Evolutionary conservation across 2,888 invertebrate genomes (phyloP).

Genomic region (Epirrhoe tristata): DNA sequence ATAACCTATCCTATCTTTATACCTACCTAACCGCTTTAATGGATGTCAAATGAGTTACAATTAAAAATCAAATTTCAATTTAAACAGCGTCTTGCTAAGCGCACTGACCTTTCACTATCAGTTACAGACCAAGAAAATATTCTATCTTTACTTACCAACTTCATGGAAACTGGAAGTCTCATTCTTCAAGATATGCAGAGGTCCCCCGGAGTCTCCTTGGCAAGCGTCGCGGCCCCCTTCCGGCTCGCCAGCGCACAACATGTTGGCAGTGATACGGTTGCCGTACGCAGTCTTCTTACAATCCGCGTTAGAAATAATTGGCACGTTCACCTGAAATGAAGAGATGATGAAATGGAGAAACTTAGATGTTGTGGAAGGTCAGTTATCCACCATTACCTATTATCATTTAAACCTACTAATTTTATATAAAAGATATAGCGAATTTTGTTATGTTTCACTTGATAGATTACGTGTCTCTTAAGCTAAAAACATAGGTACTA

Average conservation of each 20-base stretch:
- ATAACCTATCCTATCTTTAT: too few species aligned
- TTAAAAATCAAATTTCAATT: too few species aligned
- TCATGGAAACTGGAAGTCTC: slow-evolving; percentile 79
- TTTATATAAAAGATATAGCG: too few species aligned
- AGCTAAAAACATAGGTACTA: too few species aligned
- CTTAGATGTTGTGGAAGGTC: background rate
- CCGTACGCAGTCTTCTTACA: slow-evolving; percentile 89
- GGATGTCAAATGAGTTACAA: too few species aligned
- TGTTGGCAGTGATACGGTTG: slow-evolving; percentile 90
- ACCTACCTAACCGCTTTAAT: too few species aligned
- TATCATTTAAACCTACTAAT: background rate
- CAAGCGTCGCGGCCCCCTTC: slow-evolving; percentile 92
- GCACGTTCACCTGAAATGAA: slow-evolving; percentile 70
- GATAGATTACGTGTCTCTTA: too few species aligned
- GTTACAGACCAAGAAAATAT: background rate
- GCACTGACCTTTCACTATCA: background rate
- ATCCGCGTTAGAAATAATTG: slow-evolving; percentile 82
- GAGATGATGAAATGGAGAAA: background rate
- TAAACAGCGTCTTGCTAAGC: too few species aligned
- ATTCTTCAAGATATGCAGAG: slow-evolving; percentile 87
- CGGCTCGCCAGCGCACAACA: slow-evolving; percentile 92
- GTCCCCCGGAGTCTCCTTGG: slow-evolving; percentile 93
- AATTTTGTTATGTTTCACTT: too few species aligned
- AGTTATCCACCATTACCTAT: background rate
- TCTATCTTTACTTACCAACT: slow-evolving; percentile 80